Conservation (phyloP, 1,140 invertebrate species). For the Sitobion miscanthi region DNA sequence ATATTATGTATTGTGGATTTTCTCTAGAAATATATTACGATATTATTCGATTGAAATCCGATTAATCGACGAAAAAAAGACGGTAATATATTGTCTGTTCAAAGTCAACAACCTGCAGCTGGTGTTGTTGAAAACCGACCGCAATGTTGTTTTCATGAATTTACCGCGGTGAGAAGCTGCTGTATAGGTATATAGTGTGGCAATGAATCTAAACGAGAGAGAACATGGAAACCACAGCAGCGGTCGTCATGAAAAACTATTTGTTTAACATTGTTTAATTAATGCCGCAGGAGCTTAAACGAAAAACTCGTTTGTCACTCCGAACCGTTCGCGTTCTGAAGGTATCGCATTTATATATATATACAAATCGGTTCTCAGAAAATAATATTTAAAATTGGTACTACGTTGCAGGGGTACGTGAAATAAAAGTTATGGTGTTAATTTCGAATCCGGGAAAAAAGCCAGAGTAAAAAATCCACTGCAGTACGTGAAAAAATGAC, state of each 20-base stretch:
- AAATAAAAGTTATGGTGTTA: not conserved
- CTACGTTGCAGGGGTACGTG: not conserved
- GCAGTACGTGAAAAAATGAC: not conserved
- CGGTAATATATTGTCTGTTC: not conserved
- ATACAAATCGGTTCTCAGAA: not conserved
- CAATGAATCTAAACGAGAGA: not conserved
- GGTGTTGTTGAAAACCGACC: not conserved
- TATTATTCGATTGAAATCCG: not conserved
- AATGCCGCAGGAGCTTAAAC: not conserved
- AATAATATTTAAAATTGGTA: not conserved
- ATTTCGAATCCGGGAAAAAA: not conserved
- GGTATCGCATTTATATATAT: not conserved
- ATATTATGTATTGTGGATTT: not conserved
- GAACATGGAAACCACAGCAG: constrained; percentile 1
- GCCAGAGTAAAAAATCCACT: not conserved
- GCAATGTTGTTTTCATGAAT: not conserved
- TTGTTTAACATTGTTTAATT: constrained; percentile 17
- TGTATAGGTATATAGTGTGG: not conserved
- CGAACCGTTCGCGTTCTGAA: not conserved
- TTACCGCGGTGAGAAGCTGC: not conserved
- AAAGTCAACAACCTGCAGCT: not conserved
- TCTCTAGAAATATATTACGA: not conserved
- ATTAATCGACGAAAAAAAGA: not conserved
- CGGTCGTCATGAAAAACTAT: not conserved
- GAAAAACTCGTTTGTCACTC: constrained; percentile 30